Conservation (phyloP, 2,113 vertebrate species). For the Neogale vison region DNA sequence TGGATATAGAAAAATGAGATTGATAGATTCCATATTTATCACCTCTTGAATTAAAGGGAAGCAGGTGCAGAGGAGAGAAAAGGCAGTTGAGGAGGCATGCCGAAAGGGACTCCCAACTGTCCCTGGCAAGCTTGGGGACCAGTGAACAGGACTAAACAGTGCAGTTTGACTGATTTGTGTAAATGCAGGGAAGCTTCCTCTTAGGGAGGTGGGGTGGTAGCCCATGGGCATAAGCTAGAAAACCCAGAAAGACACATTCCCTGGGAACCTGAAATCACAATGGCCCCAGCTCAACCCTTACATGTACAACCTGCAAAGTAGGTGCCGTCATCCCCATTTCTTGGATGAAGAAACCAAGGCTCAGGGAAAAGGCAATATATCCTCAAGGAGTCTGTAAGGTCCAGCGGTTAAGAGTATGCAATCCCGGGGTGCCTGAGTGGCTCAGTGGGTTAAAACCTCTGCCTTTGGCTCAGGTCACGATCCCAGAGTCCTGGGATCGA, state of each 20-base stretch:
- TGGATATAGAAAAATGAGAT: neutral
- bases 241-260: neutral
- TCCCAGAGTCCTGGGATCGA: too few relatives aligned
- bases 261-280: neutral
- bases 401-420: neutral
- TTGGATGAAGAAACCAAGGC: neutral
- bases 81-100: neutral
- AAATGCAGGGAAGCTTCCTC: neutral
- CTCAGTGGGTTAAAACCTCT: too few relatives aligned
- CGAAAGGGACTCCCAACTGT: neutral
- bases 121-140: neutral
- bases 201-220: rapidly evolving
- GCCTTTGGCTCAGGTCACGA: too few relatives aligned
- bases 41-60: neutral
- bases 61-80: neutral
- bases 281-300: neutral
- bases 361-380: neutral
- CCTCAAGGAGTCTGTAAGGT: neutral
- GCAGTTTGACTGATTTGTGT: neutral
- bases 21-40: neutral
- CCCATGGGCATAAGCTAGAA: neutral
- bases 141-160: neutral
- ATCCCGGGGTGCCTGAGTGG: too few relatives aligned
- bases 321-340: neutral
- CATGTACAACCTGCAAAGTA: neutral